Evolutionary conservation across 2,888 invertebrate species (phyloP), one percentile per base, ranked within the genome.

Genomic region (Laspeyria flexula): DNA sequence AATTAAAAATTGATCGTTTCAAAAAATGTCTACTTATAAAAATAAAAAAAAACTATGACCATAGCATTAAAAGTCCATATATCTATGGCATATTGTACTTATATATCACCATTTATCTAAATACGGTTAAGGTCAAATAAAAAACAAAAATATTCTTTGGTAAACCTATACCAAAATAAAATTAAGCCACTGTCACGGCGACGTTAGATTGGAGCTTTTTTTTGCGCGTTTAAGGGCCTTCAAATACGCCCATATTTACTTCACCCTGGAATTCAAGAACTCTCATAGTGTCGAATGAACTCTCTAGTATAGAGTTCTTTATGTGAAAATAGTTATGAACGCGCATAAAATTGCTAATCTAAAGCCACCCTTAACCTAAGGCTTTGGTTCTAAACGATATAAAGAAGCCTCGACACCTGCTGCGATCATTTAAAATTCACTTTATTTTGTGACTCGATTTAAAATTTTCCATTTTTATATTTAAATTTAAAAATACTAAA

Each of bases 11-110:
- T 61, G 62, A 64, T 67, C 45, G 55, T 46, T 71, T 65, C 60
- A 57, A 67, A 71, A 71, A 71, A 68, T 63, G 44, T 70, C 71
- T 70, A 75, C 66, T 73, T 75, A 78, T 68, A 77, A 76, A 75
- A 77, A 75, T 64, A 73, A 67, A 73, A 70, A 60, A 63, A 69
- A 71, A 48, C 35, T 51, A 64, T 56, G 55, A 59, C 75, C 72
- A 71, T 59, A 65, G 60, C 35, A 55, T 68, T 60, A 67, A 70
- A 65, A 68, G 74, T 74, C 62, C 57, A 72, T 76, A 61, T n/a
- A 60, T 72, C 73, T 79, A 81, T 82, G 83, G 82, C 65, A 71
- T 56, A 85, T 85, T 85, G 85, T 85, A 85, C 85, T 85, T 85
- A 73, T 60, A 65, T 81, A 84, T 85, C 84, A 83, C 83, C 66